These are phyloP conservation scores for Erebia palarica DNA, from an alignment of 2,888 invertebrate species.

Conservation along the genomic window DNA sequence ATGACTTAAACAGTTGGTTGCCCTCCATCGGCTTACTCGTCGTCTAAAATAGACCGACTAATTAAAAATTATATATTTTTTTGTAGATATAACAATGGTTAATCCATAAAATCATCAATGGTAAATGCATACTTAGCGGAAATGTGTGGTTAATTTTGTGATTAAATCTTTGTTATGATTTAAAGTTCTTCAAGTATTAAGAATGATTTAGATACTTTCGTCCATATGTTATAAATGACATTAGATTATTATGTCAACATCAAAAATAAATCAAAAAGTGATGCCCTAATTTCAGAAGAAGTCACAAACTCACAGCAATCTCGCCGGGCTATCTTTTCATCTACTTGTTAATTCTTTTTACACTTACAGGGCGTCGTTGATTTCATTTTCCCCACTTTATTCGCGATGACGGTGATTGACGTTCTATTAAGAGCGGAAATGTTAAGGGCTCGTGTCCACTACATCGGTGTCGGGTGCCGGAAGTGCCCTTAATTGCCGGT, in stretches of 20 bases:
- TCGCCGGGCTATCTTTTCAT: too few relatives aligned
- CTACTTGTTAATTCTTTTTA: too few relatives aligned
- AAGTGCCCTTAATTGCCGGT: conserved; percentile 67
- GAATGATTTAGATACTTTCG: too few relatives aligned
- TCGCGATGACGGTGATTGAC: conserved; percentile 7
- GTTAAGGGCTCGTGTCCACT: conserved; percentile 21
- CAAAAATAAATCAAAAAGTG: too few relatives aligned
- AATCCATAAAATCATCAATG: background rate
- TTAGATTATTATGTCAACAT: too few relatives aligned
- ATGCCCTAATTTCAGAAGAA: too few relatives aligned
- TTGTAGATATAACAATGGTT: background rate
- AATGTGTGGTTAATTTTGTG: background rate
- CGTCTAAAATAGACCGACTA: conserved; percentile 20
- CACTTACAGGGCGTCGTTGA: background rate
- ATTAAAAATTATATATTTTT: conserved; percentile 18
- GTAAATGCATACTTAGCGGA: background rate
- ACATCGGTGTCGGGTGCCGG: conserved; percentile 25
- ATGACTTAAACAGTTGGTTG: conserved; percentile 55
- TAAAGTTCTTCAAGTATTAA: too few relatives aligned
- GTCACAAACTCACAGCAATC: too few relatives aligned
- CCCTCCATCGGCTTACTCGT: conserved; percentile 47
- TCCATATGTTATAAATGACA: too few relatives aligned
- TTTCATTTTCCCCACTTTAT: background rate
- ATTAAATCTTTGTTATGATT: too few relatives aligned
- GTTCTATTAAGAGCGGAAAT: background rate